A percentile compares a stretch with the other conserved stretches of the same genome.
phyloP scores from a whole-genome alignment of 2,797 vertebrate species.

The Typhlichthys subterraneus region DNA sequence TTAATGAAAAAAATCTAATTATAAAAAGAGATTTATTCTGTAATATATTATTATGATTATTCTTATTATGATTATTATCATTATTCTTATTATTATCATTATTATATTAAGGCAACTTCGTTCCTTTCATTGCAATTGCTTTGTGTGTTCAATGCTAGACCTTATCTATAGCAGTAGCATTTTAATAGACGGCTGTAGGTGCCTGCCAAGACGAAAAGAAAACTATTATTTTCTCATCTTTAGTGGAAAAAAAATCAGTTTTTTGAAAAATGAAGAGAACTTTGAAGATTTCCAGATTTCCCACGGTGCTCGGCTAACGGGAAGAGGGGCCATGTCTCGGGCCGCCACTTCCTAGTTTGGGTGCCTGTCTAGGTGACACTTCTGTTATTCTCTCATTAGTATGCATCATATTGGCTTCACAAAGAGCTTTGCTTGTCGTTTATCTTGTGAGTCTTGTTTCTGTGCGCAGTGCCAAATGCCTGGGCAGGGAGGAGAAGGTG shows the following conservation, averaged over 20 bases:
- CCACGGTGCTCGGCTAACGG: conserved; percentile 73
- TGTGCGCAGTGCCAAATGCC: conserved; percentile 98
- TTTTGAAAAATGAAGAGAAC: conserved; percentile 75
- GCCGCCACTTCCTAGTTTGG: conserved; percentile 68
- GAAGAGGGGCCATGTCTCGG: conserved; percentile 60
- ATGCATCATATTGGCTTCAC: conserved; percentile 98
- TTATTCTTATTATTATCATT: conserved; percentile 82
- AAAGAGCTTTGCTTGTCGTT: conserved; percentile 99
- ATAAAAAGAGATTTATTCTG: conserved; percentile 98
- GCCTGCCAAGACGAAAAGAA: conserved; percentile 89
- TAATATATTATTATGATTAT: conserved; percentile 94
- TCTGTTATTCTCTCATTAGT: conserved; percentile 97
- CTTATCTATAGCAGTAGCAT: conserved; percentile 98
- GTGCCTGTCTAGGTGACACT: conserved; percentile 86
- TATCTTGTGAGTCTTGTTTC: conserved; percentile 99
- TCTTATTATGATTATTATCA: conserved; percentile 81
- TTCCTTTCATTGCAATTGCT: conserved; percentile 99
- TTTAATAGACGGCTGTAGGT: conserved; percentile 99
- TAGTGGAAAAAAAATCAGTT: conserved; percentile 78
- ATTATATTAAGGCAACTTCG: conserved; percentile 93
- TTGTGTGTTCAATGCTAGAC: conserved; percentile 99
- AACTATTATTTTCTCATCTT: conserved; percentile 95
- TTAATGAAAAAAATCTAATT: conserved; percentile 91
- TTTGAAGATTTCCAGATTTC: conserved; percentile 74
- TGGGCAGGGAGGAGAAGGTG: conserved; percentile 68